Evolutionary conservation across 2,888 invertebrate species (phyloP), one percentile per base, ranked within the genome.

Genomic region (Caenorhabditis sp.): DNA sequence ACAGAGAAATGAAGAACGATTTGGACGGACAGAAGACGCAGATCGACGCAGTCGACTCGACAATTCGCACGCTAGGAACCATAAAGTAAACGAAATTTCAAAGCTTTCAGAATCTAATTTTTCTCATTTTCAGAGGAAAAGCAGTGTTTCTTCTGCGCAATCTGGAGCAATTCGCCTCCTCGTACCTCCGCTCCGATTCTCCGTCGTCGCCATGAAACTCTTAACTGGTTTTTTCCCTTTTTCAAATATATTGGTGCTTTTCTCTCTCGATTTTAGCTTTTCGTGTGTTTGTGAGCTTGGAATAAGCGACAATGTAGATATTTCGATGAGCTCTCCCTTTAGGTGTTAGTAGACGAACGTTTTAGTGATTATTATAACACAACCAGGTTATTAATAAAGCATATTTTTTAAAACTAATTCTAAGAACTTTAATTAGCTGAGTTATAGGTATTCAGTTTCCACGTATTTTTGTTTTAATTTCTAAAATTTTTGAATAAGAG

Each of bases 1-100:
- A 88, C 62, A 73, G 83, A 11, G 85, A 85, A 55, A 88, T 87
- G 86, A 88, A 87, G 73, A 79, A 75, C 17, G 71, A 82, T n/a
- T 53, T 85, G 52, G 83, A 84, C 46, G 71, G 26, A 2, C 63
- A 78, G 62, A 77, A 77, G 58, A 78, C 73, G 27, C 62, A 70
- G 24, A 85, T 87, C 48, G 84, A 82, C 20, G 61, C 68, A n/a
- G 79, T 87, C n/a, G 87, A 88, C 26, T 63, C 76, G 30, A 81
- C 80, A 7, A 77, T 87, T 53, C 78, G 80, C 26, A 78, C 80
- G 9, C 63, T 88, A 20, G 79, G 73, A 50, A 81, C 82, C 4
- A 83, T 88, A 27, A 88, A 87, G 87, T 87, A 45, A 56, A 82
- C 17, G 32, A n/a, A 0, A 41, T 20, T 20, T 13, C 4, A 45